These are phyloP conservation scores for Crotalus helleri DNA, from an alignment of 2,113 vertebrate genomes.

Conservation along the genomic window DNA sequence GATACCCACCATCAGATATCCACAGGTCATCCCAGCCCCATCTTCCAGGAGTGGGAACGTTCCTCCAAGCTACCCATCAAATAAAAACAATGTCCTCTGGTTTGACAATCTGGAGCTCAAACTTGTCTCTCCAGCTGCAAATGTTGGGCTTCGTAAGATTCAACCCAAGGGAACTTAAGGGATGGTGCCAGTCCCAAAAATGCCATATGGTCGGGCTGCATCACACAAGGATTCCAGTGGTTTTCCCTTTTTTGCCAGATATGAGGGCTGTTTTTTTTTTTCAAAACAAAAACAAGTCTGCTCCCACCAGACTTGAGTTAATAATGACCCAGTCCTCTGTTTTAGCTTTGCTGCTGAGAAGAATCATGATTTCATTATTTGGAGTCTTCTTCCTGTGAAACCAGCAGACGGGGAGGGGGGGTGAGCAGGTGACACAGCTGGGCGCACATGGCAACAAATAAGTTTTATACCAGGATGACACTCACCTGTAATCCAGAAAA, in stretches of 20 bases:
- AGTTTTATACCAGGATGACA: not conserved
- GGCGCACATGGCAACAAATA: not conserved
- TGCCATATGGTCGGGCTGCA: not conserved
- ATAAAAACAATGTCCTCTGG: not conserved
- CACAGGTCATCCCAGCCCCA: not conserved
- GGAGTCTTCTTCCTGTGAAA: conserved; percentile 13
- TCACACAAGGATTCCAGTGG: not conserved
- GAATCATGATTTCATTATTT: conserved; percentile 9
- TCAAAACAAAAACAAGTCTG: not conserved
- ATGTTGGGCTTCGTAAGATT: not conserved
- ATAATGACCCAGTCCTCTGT: not conserved
- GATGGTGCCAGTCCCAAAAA: not conserved
- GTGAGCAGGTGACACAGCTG: not conserved
- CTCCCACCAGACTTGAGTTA: not conserved
- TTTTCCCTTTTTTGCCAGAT: not conserved
- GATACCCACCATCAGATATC: not conserved
- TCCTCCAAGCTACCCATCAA: not conserved
- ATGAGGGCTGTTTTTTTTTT: not conserved
- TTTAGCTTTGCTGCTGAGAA: rapidly evolving
- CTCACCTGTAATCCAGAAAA: conserved; percentile 93
- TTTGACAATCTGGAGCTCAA: not conserved
- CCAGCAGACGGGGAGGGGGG: not conserved
- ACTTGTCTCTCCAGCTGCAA: not conserved
- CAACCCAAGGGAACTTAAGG: not conserved
- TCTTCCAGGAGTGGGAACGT: not conserved